Conservation (phyloP, 2,888 invertebrate species). For the Cremastobaeus sp. region DNA sequence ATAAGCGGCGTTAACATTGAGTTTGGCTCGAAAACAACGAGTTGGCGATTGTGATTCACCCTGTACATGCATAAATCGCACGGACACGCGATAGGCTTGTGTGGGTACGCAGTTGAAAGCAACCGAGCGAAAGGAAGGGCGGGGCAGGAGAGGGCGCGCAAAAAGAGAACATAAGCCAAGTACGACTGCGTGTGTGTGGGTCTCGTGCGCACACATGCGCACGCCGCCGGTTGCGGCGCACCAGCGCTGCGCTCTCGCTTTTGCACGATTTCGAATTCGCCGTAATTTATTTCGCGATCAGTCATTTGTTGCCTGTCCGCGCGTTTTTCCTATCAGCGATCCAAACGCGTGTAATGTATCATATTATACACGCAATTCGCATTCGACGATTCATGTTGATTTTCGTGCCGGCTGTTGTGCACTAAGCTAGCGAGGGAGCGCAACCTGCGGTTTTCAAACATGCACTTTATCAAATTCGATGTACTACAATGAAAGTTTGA, state of each 20-base stretch:
- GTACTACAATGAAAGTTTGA: conserved; percentile 45
- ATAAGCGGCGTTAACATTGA: conserved; percentile 23
- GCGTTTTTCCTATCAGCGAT: conserved; percentile 27
- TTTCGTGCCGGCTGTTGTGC: conserved; percentile 34
- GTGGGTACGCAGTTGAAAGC: conserved; percentile 36
- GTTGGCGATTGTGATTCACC: conserved; percentile 40
- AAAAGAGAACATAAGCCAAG: conserved; percentile 31
- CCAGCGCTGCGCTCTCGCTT: neutral
- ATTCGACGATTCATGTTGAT: conserved; percentile 43
- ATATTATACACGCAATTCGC: conserved; percentile 40
- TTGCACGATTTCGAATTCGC: conserved; percentile 38
- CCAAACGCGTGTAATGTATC: conserved; percentile 47
- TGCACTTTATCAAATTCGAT: conserved; percentile 58
- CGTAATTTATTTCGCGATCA: conserved; percentile 48
- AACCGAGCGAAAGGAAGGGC: conserved; percentile 52
- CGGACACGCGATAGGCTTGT: neutral
- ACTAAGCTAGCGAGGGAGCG: conserved; percentile 42
- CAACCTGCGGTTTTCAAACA: conserved; percentile 42
- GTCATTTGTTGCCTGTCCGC: conserved; percentile 51
- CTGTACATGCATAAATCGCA: conserved; percentile 45
- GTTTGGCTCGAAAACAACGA: conserved; percentile 18
- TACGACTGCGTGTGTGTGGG: conserved; percentile 11
- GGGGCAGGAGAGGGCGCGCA: conserved; percentile 30
- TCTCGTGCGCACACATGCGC: neutral
- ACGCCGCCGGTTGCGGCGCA: neutral